A percentile compares a stretch with the other conserved stretches of the same genome.
phyloP scores from a whole-genome alignment of 2,113 vertebrate genomes.

The Alouatta palliata region DNA sequence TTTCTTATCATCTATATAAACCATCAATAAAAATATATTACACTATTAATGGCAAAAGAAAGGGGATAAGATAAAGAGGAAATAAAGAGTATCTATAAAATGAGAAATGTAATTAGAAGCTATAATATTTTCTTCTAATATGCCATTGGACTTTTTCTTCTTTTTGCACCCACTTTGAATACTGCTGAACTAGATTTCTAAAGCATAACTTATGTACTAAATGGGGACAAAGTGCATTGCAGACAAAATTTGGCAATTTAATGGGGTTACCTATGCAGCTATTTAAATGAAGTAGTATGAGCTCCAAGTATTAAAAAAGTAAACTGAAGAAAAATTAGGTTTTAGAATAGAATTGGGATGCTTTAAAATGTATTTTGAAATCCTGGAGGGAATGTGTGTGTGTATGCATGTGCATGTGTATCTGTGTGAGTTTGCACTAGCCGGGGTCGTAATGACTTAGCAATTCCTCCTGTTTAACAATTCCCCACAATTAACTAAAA shows the following conservation, averaged over 20 bases:
- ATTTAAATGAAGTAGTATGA: not conserved
- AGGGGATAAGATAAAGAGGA: not conserved
- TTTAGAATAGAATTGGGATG: not conserved
- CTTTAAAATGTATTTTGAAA: not conserved
- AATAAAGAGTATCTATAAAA: conserved; percentile 4
- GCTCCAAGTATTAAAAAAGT: not conserved
- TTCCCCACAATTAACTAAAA: conserved; percentile 40
- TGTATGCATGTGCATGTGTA: not conserved
- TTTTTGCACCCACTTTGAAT: not conserved
- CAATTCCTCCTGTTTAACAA: conserved; percentile 38
- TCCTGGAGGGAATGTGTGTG: not conserved
- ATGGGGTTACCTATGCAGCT: not conserved
- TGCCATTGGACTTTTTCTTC: not conserved
- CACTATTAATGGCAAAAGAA: not conserved
- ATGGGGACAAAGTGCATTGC: not conserved
- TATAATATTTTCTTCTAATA: not conserved
- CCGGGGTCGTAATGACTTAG: conserved; percentile 54
- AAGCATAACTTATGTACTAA: not conserved
- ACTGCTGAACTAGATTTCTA: not conserved
- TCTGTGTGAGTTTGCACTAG: not conserved
- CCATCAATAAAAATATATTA: not conserved
- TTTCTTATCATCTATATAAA: not conserved
- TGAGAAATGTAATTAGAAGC: not conserved
- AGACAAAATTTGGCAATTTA: not conserved
- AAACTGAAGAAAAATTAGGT: not conserved